Evolutionary conservation across 1,140 invertebrate species (phyloP).

Genomic region (Polyergus mexicanus): DNA sequence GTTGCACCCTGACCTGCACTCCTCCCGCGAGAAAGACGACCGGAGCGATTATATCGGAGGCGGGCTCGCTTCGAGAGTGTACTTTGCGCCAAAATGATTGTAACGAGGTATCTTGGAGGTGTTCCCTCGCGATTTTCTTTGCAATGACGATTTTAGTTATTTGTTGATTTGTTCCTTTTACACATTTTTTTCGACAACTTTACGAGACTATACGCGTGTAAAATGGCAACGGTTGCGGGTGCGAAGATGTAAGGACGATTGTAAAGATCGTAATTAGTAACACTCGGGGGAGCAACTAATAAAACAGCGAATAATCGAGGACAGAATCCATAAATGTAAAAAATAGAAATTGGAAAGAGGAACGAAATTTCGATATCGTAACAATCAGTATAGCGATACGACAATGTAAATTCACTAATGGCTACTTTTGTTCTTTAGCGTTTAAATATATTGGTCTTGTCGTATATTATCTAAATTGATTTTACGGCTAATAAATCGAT

Average conservation of each 20-base stretch:
- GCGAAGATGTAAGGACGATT: conserved; percentile 44
- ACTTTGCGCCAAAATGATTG: conserved; percentile 19
- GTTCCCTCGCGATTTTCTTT: not conserved
- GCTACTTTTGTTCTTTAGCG: too few relatives aligned
- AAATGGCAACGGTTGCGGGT: not conserved
- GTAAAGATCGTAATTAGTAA: conserved; percentile 67
- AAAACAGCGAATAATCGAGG: conserved; percentile 38
- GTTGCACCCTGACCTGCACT: conserved; percentile 62
- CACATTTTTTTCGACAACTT: not conserved
- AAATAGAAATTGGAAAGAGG: too few relatives aligned
- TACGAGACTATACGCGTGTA: not conserved
- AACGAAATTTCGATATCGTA: too few relatives aligned
- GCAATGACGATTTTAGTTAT: not conserved
- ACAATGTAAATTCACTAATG: too few relatives aligned
- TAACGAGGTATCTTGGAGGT: not conserved
- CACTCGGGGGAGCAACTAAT: conserved; percentile 48
- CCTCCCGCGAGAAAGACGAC: conserved; percentile 15
- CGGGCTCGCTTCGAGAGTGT: conserved; percentile 8
- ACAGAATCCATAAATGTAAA: too few relatives aligned
- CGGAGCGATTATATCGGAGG: conserved; percentile 4
- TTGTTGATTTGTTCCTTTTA: not conserved
- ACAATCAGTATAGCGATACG: too few relatives aligned
- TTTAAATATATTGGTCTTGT: too few relatives aligned
- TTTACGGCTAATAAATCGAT: too few relatives aligned
- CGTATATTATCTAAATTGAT: too few relatives aligned